Evolutionary conservation across 2,113 vertebrate species (phyloP).

Genomic region (Aegithalos caudatus): DNA sequence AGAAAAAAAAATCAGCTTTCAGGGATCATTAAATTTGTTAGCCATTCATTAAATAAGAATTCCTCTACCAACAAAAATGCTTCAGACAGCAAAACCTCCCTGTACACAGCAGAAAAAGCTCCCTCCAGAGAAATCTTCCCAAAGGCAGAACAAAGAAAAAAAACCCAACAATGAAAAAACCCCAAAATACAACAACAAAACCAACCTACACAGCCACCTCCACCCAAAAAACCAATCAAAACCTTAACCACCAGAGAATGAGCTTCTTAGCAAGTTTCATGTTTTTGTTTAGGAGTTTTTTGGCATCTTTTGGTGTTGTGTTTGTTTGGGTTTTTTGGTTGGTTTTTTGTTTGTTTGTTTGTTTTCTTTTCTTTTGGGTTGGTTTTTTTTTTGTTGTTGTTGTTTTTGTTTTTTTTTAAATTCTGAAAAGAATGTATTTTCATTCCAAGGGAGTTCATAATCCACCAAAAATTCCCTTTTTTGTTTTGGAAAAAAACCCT

Average conservation of each 20-base stretch:
- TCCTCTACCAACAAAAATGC: neutral
- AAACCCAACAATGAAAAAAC: accelerated
- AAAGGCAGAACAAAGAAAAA: neutral
- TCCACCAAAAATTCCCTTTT: neutral
- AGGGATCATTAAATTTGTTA: neutral
- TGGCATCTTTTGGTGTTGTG: neutral
- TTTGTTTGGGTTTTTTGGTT: neutral
- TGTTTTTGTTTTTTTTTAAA: neutral
- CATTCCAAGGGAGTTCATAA: neutral
- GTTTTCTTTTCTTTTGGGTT: too few relatives aligned
- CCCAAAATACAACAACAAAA: neutral
- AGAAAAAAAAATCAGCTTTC: neutral
- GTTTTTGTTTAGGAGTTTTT: neutral
- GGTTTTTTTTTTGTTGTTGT: too few relatives aligned
- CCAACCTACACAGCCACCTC: accelerated
- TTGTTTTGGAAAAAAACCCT: neutral
- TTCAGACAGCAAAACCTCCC: neutral
- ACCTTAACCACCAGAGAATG: neutral
- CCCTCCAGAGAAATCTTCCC: neutral
- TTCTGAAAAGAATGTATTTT: neutral
- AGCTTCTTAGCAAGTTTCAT: neutral
- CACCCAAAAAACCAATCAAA: neutral
- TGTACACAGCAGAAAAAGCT: neutral
- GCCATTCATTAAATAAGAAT: neutral
- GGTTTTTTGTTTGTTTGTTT: neutral